Percentiles rank a stretch among this genome's conserved stretches.
phyloP scores from a whole-genome alignment of 2,888 invertebrate genomes.

The Drosophila neotestacea region DNA sequence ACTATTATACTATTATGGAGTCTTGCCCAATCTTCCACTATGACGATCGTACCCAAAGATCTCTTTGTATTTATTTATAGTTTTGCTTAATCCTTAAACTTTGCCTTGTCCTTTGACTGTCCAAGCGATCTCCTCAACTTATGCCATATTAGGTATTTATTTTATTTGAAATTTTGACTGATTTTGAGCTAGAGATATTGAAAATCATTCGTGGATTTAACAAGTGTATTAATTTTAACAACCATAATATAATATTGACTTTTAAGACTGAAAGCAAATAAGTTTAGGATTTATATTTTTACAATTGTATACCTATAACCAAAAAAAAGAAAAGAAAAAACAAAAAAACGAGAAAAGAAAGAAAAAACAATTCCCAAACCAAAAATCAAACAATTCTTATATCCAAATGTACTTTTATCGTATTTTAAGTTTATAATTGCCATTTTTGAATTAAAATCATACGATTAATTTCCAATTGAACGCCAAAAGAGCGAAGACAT shows the following conservation, averaged over 20 bases:
- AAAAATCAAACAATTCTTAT: conserved; percentile 58
- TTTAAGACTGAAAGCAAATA: conserved; percentile 67
- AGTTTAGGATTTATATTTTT: conserved; percentile 47
- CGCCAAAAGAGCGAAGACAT: conserved; percentile 36
- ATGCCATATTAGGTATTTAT: conserved; percentile 61
- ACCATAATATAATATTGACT: conserved; percentile 44
- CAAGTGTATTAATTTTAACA: conserved; percentile 27
- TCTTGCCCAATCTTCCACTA: conserved; percentile 32
- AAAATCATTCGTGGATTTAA: conserved; percentile 25
- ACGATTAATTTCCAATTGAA: conserved; percentile 23
- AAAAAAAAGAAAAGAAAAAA: conserved; percentile 30
- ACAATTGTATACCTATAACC: conserved; percentile 46
- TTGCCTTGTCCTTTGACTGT: conserved; percentile 26
- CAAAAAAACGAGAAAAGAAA: conserved; percentile 6
- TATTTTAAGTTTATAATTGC: conserved; percentile 34
- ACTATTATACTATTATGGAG: conserved; percentile 3
- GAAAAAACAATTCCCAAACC: conserved; percentile 58
- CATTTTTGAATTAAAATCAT: conserved; percentile 20
- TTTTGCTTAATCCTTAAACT: conserved; percentile 17
- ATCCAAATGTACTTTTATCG: conserved; percentile 53
- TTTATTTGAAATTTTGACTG: conserved; percentile 57
- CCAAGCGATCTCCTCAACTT: conserved; percentile 54
- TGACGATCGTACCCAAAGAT: conserved; percentile 46
- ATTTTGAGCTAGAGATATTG: conserved; percentile 28
- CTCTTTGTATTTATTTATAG: conserved; percentile 45